Percentiles rank a stretch among this genome's conserved stretches.
Evolutionary conservation across 2,113 vertebrate species (phyloP).

Genomic region (Oreochromis niloticus): DNA sequence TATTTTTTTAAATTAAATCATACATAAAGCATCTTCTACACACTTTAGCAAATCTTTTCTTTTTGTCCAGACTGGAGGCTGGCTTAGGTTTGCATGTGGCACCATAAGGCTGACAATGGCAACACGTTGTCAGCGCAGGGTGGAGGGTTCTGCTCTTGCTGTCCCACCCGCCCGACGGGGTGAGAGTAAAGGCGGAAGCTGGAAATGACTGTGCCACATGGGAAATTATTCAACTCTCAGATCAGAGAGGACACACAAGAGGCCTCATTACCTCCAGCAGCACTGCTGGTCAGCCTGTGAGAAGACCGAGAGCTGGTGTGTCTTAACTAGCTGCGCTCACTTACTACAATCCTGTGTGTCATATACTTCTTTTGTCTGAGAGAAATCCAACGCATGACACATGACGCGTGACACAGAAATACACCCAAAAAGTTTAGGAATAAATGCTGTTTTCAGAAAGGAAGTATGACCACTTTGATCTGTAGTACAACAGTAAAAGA

Average conservation of each 20-base stretch:
- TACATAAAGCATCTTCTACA: background rate
- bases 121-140: slow-evolving; percentile 16
- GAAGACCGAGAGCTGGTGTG: slow-evolving; percentile 4
- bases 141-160: slow-evolving; percentile 21
- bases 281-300: slow-evolving; percentile 10
- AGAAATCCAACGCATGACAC: background rate
- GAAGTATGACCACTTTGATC: background rate
- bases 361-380: background rate
- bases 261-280: slow-evolving; percentile 60
- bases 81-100: slow-evolving; percentile 1
- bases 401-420: background rate
- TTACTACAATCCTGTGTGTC: background rate
- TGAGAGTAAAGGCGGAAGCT: slow-evolving; percentile 56
- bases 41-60: background rate
- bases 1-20: background rate
- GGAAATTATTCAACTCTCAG: slow-evolving; percentile 68
- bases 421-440: background rate
- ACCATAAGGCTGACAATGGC: slow-evolving; percentile 31
- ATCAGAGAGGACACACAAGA: slow-evolving; percentile 69
- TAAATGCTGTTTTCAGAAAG: background rate
- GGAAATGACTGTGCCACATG: slow-evolving; percentile 64
- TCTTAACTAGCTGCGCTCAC: background rate
- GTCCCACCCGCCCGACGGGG: slow-evolving; percentile 8
- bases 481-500: background rate
- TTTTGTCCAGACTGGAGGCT: background rate